Base-by-base conservation (phyloP, 2,797 vertebrate genomes). In the Sphenodon punctatus region DNA sequence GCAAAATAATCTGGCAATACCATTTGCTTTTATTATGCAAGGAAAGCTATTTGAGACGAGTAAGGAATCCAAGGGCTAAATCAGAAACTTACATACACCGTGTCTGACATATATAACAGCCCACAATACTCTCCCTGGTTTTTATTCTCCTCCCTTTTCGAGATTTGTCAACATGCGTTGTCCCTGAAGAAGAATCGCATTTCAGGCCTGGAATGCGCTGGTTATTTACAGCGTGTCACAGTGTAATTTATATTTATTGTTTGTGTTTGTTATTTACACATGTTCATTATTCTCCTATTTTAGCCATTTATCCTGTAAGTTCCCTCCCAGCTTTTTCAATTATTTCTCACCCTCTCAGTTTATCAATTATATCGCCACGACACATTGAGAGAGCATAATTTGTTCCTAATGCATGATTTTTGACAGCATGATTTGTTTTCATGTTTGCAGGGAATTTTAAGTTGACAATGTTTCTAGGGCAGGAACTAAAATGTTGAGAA, bases 401-500 rank as follows among this genome's bases (percentile, higher is more conserved):
- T 89, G 79, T 88, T 90, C 85, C 78, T 88, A 80, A 88, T 43
- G 74, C 55, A 11, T 53, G 85, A 79, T 77, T 86, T 90, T 85
- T 93, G 91, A 88, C 86, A 86, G 76, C 67, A 59, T 85, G 90
- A 88, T 93, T 94, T 88, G 84, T 93, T 94, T 83, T 77, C 70
- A 46, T 60, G 78, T 89, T 88, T 76, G 61, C 38, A 70, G 41
- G 75, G 78, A 77, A 78, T 80, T 58, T 67, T 68, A 58, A 80
- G 78, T 73, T 51, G 45, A 81, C 69, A 78, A 36, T 58, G 68
- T 70, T 55, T 89, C 20, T 27, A 82, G 70, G 72, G 67, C 73
- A 89, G 68, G 55, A 64, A 82, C 83, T 30, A 60, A 59, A 78
- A 77, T 63, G 22, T 14, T 60, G 12, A 10, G 77, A 76, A 65